Conservation (phyloP, 2,888 invertebrate genomes). For the Epiperipatus broadwayi region DNA sequence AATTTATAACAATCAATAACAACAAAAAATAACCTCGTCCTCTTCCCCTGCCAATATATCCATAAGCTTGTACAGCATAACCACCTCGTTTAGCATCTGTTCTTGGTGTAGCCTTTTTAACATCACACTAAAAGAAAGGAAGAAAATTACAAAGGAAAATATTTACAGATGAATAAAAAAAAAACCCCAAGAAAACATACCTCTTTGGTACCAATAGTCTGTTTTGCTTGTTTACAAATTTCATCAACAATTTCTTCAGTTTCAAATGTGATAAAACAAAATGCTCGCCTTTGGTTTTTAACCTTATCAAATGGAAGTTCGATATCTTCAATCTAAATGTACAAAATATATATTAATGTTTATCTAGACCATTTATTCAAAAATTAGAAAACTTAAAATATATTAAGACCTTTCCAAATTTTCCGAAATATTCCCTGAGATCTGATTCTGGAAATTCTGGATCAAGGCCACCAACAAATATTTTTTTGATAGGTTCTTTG, state of each 20-base stretch:
- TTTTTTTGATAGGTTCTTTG: conserved; percentile 50
- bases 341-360: conserved; percentile 16
- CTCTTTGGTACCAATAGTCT: conserved; percentile 79
- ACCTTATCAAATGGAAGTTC: conserved; percentile 94
- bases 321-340: conserved; percentile 63
- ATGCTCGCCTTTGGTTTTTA: conserved; percentile 87
- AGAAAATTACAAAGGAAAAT: conserved; percentile 25
- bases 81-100: conserved; percentile 49
- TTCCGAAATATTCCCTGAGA: conserved; percentile 73
- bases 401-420: conserved; percentile 57
- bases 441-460: conserved; percentile 81
- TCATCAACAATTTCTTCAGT: conserved; percentile 83
- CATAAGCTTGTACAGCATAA: conserved; percentile 16
- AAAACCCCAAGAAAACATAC: too few relatives aligned
- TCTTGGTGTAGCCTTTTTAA: conserved; percentile 82
- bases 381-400: background rate
- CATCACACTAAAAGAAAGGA: conserved; percentile 42
- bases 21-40: conserved; percentile 19
- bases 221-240: conserved; percentile 72
- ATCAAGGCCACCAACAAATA: conserved; percentile 86
- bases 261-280: conserved; percentile 94
- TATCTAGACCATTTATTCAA: too few relatives aligned
- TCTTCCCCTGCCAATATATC: conserved; percentile 33
- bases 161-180: conserved; percentile 22
- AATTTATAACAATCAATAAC: background rate